phyloP scores from a whole-genome alignment of 2,888 invertebrate species.

The Drosophila mimica region DNA sequence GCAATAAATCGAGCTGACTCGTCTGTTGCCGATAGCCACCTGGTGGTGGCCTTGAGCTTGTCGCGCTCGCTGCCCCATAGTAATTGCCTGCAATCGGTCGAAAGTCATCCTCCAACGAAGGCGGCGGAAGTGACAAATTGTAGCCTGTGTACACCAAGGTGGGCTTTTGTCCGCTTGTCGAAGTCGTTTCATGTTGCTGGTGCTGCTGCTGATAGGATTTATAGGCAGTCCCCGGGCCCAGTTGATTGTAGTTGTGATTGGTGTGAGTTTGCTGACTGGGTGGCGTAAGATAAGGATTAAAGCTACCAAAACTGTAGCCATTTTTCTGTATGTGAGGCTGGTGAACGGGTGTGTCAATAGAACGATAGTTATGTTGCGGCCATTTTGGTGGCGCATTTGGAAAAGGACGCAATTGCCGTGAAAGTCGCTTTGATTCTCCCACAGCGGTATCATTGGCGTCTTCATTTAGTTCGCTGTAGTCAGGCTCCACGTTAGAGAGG shows the following conservation, averaged over 20 bases:
- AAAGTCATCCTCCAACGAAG: constrained; percentile 74
- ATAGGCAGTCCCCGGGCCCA: constrained; percentile 60
- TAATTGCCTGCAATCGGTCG: constrained; percentile 76
- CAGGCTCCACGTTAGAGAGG: constrained; percentile 19
- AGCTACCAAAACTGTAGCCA: constrained; percentile 76
- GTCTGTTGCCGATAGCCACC: constrained; percentile 49
- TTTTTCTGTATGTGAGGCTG: constrained; percentile 48
- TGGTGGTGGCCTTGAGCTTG: constrained; percentile 54
- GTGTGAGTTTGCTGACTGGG: constrained; percentile 62
- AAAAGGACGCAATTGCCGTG: constrained; percentile 82
- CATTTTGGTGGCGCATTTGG: constrained; percentile 58
- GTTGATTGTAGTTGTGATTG: constrained; percentile 69
- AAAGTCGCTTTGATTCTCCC: constrained; percentile 76
- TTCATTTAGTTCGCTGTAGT: constrained; percentile 12
- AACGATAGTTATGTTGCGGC: constrained; percentile 70
- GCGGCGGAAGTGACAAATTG: constrained; percentile 76
- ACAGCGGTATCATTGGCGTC: constrained; percentile 62
- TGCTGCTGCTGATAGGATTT: constrained; percentile 55
- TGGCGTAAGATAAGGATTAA: constrained; percentile 82
- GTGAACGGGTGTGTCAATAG: constrained; percentile 67
- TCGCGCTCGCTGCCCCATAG: constrained; percentile 54
- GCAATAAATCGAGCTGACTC: constrained; percentile 69
- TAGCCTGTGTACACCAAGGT: constrained; percentile 76
- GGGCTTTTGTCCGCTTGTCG: constrained; percentile 51
- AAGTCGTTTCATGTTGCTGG: constrained; percentile 19